A percentile compares a stretch with the other conserved stretches of the same genome.
Evolutionary conservation across 2,888 invertebrate species (phyloP).

Genomic region (Lasioglossum vierecki): DNA sequence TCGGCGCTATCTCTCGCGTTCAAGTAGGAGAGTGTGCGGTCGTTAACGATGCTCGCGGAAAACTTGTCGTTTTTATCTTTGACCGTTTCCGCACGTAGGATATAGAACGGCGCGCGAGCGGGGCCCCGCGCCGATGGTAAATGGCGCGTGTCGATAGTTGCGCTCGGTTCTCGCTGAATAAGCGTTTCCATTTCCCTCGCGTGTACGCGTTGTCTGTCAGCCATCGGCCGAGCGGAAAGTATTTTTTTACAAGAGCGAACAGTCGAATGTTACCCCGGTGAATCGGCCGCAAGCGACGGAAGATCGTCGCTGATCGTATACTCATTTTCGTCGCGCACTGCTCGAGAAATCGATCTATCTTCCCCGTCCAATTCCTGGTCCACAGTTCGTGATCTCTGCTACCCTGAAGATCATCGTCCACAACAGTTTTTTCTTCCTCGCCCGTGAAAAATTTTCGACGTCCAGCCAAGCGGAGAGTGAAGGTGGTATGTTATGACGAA

Average conservation of each 20-base stretch:
- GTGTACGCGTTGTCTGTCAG: conserved; percentile 38
- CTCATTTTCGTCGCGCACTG: conserved; percentile 20
- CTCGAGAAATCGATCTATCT: conserved; percentile 46
- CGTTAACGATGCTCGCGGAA: conserved; percentile 50
- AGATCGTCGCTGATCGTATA: not conserved
- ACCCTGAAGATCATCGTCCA: not conserved
- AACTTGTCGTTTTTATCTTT: conserved; percentile 35
- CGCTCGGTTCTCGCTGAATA: conserved; percentile 43
- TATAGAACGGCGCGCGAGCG: conserved; percentile 2
- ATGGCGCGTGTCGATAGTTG: conserved; percentile 66
- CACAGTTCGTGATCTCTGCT: not conserved
- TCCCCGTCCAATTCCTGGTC: not conserved
- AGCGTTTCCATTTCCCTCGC: conserved; percentile 40
- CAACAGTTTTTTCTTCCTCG: not conserved
- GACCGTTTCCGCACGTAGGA: conserved; percentile 32
- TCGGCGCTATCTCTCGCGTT: conserved; percentile 17
- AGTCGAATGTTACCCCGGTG: conserved; percentile 45
- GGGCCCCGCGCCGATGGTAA: conserved; percentile 43
- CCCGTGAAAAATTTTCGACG: conserved; percentile 16
- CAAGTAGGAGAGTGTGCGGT: conserved; percentile 25
- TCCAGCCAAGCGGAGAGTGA: conserved; percentile 40
- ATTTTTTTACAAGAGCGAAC: conserved; percentile 49
- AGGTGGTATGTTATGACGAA: conserved; percentile 79
- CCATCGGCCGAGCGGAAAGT: conserved; percentile 45
- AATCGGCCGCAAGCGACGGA: not conserved